Conservation (phyloP, 2,888 invertebrate species). For the Apodemia mormo region DNA sequence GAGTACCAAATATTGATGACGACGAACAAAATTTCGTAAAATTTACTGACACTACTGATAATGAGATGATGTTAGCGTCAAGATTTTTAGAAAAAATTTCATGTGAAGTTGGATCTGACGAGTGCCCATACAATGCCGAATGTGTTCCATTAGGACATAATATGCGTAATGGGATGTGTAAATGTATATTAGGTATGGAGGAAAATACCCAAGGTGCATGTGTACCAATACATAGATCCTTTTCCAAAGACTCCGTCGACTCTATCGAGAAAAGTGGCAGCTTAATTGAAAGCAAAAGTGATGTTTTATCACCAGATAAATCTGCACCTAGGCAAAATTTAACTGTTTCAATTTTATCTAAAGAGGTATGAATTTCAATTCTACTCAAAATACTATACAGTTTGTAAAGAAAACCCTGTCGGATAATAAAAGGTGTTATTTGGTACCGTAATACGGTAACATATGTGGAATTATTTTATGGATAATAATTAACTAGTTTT, state of each 20-base stretch:
- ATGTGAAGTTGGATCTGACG: constrained; percentile 82
- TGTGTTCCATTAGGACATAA: constrained; percentile 82
- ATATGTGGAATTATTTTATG: no score
- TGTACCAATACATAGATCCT: constrained; percentile 58
- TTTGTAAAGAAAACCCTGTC: no score
- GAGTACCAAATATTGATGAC: constrained; percentile 64
- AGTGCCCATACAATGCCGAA: constrained; percentile 86
- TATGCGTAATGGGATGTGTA: constrained; percentile 86
- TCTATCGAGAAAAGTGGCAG: constrained; percentile 60
- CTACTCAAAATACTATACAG: no score
- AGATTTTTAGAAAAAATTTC: constrained; percentile 74
- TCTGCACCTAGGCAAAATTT: constrained; percentile 82
- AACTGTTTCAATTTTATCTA: constrained; percentile 88
- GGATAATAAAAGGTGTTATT: no score
- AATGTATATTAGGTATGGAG: constrained; percentile 85
- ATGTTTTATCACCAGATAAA: constrained; percentile 53
- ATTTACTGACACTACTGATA: constrained; percentile 63
- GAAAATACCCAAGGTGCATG: constrained; percentile 66
- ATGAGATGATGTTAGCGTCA: constrained; percentile 73
- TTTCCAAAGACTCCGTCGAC: constrained; percentile 66
- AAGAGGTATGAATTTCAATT: constrained; percentile 79
- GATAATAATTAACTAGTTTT: no score
- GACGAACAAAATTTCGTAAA: constrained; percentile 63
- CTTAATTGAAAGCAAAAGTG: constrained; percentile 47
- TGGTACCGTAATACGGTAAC: no score